phyloP scores from a whole-genome alignment of 2,888 invertebrate species.

The Agrotis ipsilon region DNA sequence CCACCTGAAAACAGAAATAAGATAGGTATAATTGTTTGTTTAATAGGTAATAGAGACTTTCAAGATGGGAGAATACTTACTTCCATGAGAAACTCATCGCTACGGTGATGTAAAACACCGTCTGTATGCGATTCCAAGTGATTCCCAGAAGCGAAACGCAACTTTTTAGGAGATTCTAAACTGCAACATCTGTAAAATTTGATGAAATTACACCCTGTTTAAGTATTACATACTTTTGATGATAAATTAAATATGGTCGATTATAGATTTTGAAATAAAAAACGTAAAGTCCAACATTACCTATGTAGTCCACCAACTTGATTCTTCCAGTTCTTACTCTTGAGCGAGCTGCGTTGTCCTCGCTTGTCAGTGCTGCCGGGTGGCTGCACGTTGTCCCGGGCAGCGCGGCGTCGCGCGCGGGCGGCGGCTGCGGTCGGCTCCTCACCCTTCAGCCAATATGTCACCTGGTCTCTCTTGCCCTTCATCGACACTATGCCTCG shows the following conservation, averaged over 20 bases:
- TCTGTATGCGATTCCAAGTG: slow-evolving; percentile 91
- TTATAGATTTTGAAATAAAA: neutral
- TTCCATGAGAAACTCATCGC: slow-evolving; percentile 90
- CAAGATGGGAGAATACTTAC: slow-evolving; percentile 67
- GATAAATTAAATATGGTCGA: neutral
- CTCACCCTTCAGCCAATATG: slow-evolving; percentile 96
- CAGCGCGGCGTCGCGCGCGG: slow-evolving; percentile 88
- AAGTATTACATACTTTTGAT: neutral
- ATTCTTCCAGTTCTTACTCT: slow-evolving; percentile 92
- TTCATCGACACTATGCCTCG: slow-evolving; percentile 95
- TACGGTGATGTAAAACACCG: slow-evolving; percentile 87
- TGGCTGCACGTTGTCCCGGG: slow-evolving; percentile 82
- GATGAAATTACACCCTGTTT: neutral
- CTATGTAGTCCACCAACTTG: slow-evolving; percentile 88
- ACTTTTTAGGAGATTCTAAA: slow-evolving; percentile 95
- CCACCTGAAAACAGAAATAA: slow-evolving; percentile 82
- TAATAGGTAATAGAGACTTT: neutral
- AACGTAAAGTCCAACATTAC: slow-evolving; percentile 62
- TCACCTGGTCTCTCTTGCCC: slow-evolving; percentile 95
- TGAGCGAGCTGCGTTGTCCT: slow-evolving; percentile 91
- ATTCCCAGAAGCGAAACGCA: slow-evolving; percentile 94
- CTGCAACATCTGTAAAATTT: slow-evolving; percentile 92
- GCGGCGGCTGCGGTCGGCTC: slow-evolving; percentile 91
- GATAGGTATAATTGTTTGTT: too few species aligned
- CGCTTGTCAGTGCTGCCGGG: slow-evolving; percentile 78